Base-by-base conservation (phyloP, 2,113 vertebrate species). In the Lipotes vexillifer region DNA sequence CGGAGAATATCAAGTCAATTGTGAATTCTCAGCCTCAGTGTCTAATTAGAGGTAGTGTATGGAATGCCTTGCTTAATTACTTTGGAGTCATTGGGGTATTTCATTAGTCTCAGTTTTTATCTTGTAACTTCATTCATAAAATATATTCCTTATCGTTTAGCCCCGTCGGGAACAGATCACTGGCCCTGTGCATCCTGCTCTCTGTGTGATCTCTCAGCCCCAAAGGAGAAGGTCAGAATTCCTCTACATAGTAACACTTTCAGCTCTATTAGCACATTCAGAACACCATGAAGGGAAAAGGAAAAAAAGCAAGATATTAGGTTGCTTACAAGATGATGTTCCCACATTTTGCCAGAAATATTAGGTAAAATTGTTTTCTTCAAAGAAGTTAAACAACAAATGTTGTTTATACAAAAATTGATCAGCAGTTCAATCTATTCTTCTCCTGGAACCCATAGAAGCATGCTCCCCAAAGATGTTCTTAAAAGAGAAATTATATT, bases 111-210 rank as follows among this genome's bases (percentile, higher is more conserved):
- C 83, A 84, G 55, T 97, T 93, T 95, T 65, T 33, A 98, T 95
- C 69, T 98, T 90, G 52, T 97, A 98, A 97, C 98, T 98, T 98
- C 97, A 98, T 97, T 97, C 93, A 95, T 98, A 96, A 97, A 98
- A 96, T 90, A 97, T 97, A 96, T 96, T 95, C 95, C 44, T 97
- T 98, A 98, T 97, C 95, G 97, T 91, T 97, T 97, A 96, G 91
- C 85, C 57, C 66, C 93, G 23, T 96, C 84, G 88, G 97, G 88
- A 98, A 97, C 82, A 95, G 81, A 94, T 97, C n/a, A 0, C 85
- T 18, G 84, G 96, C 78, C 80, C 69, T 57, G 17, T 49, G 83
- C 83, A 68, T 68, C 14, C 63, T 96, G 97, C 74, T 81, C 72
- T 94, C 96, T 93, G 23, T 96, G 96, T 93, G 97, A 88, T 97